These are phyloP conservation scores for Drosophila burlai DNA, from an alignment of 1,140 invertebrate genomes.

Conservation along the genomic window DNA sequence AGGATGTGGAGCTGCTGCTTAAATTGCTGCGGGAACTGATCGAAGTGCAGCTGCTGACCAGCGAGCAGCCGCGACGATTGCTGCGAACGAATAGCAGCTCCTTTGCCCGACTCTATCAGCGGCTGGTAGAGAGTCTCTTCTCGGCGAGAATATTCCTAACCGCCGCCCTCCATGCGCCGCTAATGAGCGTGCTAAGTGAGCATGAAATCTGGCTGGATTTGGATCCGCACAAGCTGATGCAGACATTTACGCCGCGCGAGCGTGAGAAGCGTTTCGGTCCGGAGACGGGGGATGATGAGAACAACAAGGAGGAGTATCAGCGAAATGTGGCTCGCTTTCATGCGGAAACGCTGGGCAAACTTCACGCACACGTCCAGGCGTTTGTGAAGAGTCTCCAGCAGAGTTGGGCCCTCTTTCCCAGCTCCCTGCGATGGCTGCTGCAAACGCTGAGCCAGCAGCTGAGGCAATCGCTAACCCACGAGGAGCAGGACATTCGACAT, in stretches of 20 bases:
- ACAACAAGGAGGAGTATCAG: conserved; percentile 89
- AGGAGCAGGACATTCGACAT: conserved; percentile 90
- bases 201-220: conserved; percentile 97
- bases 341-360: conserved; percentile 91
- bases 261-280: conserved; percentile 89
- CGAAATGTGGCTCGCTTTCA: conserved; percentile 91
- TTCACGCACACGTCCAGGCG: conserved; percentile 91
- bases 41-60: conserved; percentile 92
- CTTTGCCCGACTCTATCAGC: conserved; percentile 95
- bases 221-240: conserved; percentile 94
- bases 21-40: conserved; percentile 93
- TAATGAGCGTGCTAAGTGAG: conserved; percentile 96
- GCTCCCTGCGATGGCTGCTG: conserved; percentile 91
- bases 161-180: conserved; percentile 95
- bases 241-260: conserved; percentile 85
- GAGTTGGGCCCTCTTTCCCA: conserved; percentile 96
- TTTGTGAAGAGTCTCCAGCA: conserved; percentile 95
- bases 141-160: conserved; percentile 97
- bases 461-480: conserved; percentile 87
- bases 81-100: conserved; percentile 94
- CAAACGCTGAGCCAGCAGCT: conserved; percentile 91
- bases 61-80: conserved; percentile 93
- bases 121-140: conserved; percentile 95
- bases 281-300: conserved; percentile 81
- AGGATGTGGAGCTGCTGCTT: conserved; percentile 93